Evolutionary conservation across 64 coral and sea anemone genomes (phyloP).

Genomic region (Exaiptasia diaphana): DNA sequence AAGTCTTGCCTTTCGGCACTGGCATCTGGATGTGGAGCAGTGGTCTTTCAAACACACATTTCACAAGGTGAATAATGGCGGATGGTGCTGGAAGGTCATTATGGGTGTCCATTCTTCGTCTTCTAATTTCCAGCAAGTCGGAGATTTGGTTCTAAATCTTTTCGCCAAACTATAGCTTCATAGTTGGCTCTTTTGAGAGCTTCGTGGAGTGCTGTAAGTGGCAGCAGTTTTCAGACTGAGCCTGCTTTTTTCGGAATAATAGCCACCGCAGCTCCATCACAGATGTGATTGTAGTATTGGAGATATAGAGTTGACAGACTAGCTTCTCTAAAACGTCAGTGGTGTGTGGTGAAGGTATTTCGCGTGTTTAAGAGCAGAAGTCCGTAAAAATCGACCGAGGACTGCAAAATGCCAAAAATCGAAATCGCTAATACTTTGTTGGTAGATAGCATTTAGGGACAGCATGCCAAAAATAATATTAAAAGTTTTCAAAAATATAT

Average conservation of each 20-base stretch:
- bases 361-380: no score
- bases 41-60: conserved; percentile 17
- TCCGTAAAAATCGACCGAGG: no score
- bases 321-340: not conserved
- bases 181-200: not conserved
- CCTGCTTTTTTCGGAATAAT: conserved; percentile 41
- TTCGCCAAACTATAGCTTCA: not conserved
- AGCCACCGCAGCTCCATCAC: conserved; percentile 43
- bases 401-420: no score
- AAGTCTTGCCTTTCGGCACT: not conserved
- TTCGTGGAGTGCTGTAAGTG: conserved; percentile 13
- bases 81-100: conserved; percentile 34
- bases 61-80: conserved; percentile 44
- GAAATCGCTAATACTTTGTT: no score
- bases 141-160: no score
- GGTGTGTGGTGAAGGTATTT: not conserved
- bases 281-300: not conserved
- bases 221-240: conserved; percentile 51
- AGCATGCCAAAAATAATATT: no score
- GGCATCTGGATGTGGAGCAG: not conserved
- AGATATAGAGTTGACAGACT: not conserved
- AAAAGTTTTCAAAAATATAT: no score
- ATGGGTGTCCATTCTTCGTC: not conserved
- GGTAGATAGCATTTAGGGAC: no score
- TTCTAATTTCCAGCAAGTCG: not conserved